Conservation (phyloP, 2,113 vertebrate species). For the Dromas ardeola region DNA sequence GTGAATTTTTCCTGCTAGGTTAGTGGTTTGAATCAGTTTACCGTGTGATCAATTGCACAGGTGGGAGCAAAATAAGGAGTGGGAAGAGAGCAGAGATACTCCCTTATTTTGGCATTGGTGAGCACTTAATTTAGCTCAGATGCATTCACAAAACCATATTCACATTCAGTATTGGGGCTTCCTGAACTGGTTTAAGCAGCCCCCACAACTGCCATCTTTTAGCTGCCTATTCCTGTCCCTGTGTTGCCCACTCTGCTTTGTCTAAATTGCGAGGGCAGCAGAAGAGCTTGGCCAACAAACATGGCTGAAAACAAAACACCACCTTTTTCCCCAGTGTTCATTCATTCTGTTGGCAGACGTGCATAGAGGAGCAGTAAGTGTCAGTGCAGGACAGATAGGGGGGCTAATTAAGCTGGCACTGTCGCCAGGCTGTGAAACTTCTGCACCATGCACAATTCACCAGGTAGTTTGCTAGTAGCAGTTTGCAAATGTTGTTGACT, state of each 20-base stretch:
- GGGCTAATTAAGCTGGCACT: neutral
- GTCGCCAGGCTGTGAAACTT: neutral
- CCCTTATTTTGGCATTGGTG: neutral
- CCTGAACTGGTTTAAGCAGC: neutral
- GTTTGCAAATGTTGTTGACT: neutral
- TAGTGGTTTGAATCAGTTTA: neutral
- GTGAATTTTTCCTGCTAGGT: neutral
- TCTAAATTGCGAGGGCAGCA: neutral
- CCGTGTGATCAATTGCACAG: neutral
- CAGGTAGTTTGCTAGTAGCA: neutral
- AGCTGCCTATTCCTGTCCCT: neutral
- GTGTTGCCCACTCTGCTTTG: neutral
- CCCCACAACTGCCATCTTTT: neutral
- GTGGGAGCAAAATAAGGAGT: neutral
- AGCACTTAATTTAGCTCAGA: neutral
- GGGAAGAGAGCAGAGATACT: neutral
- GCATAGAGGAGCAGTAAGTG: neutral
- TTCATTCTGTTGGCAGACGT: neutral
- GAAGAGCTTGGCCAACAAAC: neutral
- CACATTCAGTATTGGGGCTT: neutral
- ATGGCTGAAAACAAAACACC: neutral
- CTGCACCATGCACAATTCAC: fast-evolving
- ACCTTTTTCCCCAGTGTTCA: neutral
- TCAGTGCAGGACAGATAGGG: neutral
- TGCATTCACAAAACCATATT: neutral